Conservation (phyloP, 2,888 invertebrate genomes). For the Himalopsyche anomala region DNA sequence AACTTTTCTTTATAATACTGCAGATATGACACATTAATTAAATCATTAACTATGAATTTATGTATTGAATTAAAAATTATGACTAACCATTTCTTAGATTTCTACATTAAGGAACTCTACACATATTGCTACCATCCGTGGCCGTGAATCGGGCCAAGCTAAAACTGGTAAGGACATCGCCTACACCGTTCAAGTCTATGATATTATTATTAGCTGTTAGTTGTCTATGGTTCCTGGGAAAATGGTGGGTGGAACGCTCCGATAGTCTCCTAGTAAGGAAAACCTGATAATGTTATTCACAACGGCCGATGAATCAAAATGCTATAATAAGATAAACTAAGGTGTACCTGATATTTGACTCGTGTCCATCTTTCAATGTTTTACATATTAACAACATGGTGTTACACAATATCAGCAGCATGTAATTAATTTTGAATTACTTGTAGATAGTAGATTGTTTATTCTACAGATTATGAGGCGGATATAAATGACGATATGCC, state of each 20-base stretch:
- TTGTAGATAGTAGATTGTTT: no score
- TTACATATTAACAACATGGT: no score
- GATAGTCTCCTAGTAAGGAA: constrained; percentile 16
- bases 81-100: not conserved
- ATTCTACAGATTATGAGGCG: no score
- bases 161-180: constrained; percentile 1
- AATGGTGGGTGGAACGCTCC: constrained; percentile 1
- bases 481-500: no score
- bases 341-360: not conserved
- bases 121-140: not conserved
- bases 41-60: no score
- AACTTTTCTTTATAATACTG: no score
- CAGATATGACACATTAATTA: no score
- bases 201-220: not conserved
- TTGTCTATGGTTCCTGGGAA: constrained; percentile 15
- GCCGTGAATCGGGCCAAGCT: not conserved
- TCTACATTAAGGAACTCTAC: not conserved
- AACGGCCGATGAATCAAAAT: not conserved
- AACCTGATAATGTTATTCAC: constrained; percentile 26
- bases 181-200: not conserved
- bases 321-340: constrained; percentile 1
- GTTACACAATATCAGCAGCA: no score
- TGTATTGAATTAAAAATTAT: not conserved
- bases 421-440: no score
- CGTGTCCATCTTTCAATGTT: no score